Percentiles rank a stretch among this genome's conserved stretches.
phyloP scores from a whole-genome alignment of 2,113 vertebrate genomes.

The Trichechus manatus region DNA sequence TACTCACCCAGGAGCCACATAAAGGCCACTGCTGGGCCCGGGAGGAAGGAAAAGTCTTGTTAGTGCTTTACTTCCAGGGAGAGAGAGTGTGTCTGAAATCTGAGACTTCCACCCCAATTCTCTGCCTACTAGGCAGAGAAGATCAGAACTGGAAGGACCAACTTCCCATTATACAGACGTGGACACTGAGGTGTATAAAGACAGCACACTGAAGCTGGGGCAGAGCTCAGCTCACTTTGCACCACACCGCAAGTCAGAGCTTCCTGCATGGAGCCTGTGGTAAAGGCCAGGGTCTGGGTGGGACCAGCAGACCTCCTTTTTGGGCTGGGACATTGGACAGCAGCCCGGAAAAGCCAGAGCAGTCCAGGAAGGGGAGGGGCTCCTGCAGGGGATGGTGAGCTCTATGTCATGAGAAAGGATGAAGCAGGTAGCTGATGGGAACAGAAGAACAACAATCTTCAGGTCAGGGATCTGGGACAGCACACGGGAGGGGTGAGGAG shows the following conservation, averaged over 20 bases:
- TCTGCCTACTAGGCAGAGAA: neutral
- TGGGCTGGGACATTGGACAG: fast-evolving
- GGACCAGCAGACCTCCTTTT: neutral
- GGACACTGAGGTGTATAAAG: neutral
- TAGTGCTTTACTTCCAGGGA: too few species aligned
- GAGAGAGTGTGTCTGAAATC: neutral
- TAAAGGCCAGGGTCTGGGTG: fast-evolving
- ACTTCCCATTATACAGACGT: fast-evolving
- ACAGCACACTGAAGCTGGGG: neutral
- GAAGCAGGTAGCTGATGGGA: neutral
- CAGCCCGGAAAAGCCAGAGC: neutral
- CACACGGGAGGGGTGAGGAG: neutral
- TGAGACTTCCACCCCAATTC: neutral
- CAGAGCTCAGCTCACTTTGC: fast-evolving
- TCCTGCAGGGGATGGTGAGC: fast-evolving
- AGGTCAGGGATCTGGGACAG: neutral
- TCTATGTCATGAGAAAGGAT: neutral
- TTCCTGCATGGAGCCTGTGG: neutral
- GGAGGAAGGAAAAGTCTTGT: neutral
- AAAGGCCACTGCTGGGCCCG: neutral
- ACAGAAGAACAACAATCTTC: neutral
- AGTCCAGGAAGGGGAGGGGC: neutral
- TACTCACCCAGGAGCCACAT: neutral
- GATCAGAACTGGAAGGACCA: neutral
- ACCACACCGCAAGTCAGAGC: neutral